Evolutionary conservation across 2,113 vertebrate species (phyloP).

Genomic region (Aptenodytes patagonicus): DNA sequence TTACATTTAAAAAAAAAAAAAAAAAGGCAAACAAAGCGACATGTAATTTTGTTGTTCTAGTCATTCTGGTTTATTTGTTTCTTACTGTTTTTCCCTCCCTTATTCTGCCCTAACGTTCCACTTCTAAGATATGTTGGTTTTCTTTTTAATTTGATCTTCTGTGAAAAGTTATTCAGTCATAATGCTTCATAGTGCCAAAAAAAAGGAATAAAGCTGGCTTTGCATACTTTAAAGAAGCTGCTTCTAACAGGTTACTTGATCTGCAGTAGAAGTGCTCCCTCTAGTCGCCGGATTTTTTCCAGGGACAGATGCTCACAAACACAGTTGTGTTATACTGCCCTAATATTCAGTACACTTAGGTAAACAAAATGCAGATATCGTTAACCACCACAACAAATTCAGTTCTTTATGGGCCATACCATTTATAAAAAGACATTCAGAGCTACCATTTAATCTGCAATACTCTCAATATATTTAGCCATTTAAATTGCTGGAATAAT

Average conservation of each 20-base stretch:
- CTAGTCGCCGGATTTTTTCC: not conserved
- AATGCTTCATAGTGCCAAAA: not conserved
- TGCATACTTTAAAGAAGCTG: not conserved
- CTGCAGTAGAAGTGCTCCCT: not conserved
- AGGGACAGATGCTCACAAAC: not conserved
- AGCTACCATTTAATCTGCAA: conserved; percentile 35
- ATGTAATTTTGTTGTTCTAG: not conserved
- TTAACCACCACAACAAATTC: not conserved
- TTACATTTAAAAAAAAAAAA: not conserved
- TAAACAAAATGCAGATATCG: not conserved
- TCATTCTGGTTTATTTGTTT: not conserved
- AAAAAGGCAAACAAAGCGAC: not conserved
- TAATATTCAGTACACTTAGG: not conserved
- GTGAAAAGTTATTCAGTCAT: not conserved
- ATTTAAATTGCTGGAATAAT: conserved; percentile 52
- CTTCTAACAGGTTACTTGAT: not conserved
- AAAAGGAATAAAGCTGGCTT: not conserved
- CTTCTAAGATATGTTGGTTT: not conserved
- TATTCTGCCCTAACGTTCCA: not conserved
- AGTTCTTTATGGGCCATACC: not conserved
- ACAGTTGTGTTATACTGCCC: not conserved
- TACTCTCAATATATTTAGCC: conserved; percentile 32
- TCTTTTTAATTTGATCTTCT: not conserved
- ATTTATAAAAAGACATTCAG: not conserved
- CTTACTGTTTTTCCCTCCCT: not conserved